Evolutionary conservation across 2,888 invertebrate species (phyloP).

Genomic region (Chymomyza amoena): DNA sequence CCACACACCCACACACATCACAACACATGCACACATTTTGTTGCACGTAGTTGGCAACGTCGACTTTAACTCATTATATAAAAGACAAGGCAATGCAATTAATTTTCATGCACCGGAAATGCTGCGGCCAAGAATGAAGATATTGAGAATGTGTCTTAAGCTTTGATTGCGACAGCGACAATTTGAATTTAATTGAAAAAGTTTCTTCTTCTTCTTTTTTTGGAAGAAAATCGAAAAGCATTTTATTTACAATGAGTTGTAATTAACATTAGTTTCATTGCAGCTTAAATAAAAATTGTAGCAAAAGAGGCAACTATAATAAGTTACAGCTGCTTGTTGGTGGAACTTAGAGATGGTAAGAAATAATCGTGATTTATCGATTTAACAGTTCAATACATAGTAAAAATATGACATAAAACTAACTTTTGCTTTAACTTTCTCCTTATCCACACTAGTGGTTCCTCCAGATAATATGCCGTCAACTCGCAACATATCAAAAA

Average conservation of each 20-base stretch:
- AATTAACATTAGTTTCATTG: slow-evolving; percentile 38
- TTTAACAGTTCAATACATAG: too few species aligned
- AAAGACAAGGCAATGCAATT: slow-evolving; percentile 54
- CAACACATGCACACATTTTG: not conserved
- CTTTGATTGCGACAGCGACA: slow-evolving; percentile 44
- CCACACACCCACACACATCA: slow-evolving; percentile 2
- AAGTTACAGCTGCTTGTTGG: not conserved
- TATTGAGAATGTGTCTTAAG: not conserved
- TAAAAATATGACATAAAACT: too few species aligned
- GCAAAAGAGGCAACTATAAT: slow-evolving; percentile 28
- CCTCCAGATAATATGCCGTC: too few species aligned
- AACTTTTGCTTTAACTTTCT: too few species aligned
- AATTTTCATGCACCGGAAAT: slow-evolving; percentile 48
- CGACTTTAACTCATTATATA: slow-evolving; percentile 32
- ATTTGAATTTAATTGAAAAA: slow-evolving; percentile 59
- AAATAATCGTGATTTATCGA: not conserved
- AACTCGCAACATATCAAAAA: too few species aligned
- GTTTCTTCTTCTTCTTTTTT: slow-evolving; percentile 19
- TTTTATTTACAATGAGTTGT: slow-evolving; percentile 21
- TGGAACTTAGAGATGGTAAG: not conserved
- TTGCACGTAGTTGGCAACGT: not conserved
- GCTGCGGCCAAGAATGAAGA: not conserved
- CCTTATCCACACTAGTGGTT: too few species aligned
- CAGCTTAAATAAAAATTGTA: slow-evolving; percentile 56
- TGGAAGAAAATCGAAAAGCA: slow-evolving; percentile 23